Evolutionary conservation across 2,797 vertebrate species (phyloP).

Genomic region (Loriculus beryllinus): DNA sequence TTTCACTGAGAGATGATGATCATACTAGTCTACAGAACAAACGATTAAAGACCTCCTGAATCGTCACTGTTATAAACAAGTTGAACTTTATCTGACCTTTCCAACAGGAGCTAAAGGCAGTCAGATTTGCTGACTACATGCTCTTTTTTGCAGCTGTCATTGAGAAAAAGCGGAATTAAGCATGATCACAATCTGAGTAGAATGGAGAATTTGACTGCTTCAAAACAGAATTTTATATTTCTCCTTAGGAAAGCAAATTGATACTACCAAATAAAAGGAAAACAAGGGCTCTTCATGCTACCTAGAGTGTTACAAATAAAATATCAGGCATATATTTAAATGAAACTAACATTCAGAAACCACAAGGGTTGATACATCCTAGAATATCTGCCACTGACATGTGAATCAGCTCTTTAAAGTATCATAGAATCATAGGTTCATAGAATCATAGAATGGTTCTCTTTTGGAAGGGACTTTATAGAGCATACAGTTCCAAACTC

Average conservation of each 20-base stretch:
- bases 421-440: background rate
- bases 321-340: background rate
- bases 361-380: background rate
- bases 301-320: background rate
- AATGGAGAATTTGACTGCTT: background rate
- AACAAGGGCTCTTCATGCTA: background rate
- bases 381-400: background rate
- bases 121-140: conserved; percentile 1
- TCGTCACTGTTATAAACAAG: background rate
- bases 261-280: background rate
- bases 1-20: background rate
- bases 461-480: background rate
- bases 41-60: background rate
- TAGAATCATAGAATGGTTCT: background rate
- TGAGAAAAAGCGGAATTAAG: conserved; percentile 46
- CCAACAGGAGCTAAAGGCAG: background rate
- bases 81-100: conserved; percentile 63
- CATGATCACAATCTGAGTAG: background rate
- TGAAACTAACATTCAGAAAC: background rate
- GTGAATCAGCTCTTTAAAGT: background rate
- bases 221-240: background rate
- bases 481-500: background rate
- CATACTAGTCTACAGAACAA: background rate
- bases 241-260: background rate
- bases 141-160: background rate